Conservation (phyloP, 2,888 invertebrate genomes). For the Fragum sueziense region DNA sequence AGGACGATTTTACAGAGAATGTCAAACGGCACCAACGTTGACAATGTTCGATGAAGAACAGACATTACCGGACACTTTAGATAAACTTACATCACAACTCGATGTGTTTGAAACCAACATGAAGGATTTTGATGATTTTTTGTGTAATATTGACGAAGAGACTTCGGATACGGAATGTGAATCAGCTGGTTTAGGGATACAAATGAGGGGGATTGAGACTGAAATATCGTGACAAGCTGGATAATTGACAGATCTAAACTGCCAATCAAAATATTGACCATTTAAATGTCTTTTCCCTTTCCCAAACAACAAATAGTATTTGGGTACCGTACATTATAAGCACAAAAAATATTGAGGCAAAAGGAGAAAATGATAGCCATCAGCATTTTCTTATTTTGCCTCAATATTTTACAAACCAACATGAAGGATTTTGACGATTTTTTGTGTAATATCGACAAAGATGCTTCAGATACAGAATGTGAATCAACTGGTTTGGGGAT, state of each 20-base stretch:
- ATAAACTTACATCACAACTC: conserved; percentile 88
- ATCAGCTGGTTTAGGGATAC: conserved; percentile 19
- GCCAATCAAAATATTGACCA: too few species aligned
- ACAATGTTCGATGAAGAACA: conserved; percentile 83
- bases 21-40: conserved; percentile 88
- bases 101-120: conserved; percentile 89
- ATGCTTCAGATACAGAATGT: conserved; percentile 9
- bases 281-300: too few species aligned
- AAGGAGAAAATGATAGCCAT: too few species aligned
- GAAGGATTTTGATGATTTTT: conserved; percentile 89
- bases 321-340: too few species aligned
- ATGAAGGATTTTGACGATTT: conserved; percentile 90
- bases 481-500: conserved; percentile 24
- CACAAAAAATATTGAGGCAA: too few species aligned
- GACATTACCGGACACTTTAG: conserved; percentile 81
- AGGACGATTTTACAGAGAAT: conserved; percentile 91
- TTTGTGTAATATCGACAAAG: conserved; percentile 83
- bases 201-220: not conserved
- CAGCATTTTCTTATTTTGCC: too few species aligned
- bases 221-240: conserved; percentile 12
- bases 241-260: too few species aligned
- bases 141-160: conserved; percentile 82
- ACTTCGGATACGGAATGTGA: conserved; percentile 15
- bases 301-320: too few species aligned
- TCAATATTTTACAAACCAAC: conserved; percentile 89